These are phyloP conservation scores for Chondrilla cf. caribensis DNA, from an alignment of 37 sponge, comb jelly and placozoan genomes.

Conservation along the genomic window DNA sequence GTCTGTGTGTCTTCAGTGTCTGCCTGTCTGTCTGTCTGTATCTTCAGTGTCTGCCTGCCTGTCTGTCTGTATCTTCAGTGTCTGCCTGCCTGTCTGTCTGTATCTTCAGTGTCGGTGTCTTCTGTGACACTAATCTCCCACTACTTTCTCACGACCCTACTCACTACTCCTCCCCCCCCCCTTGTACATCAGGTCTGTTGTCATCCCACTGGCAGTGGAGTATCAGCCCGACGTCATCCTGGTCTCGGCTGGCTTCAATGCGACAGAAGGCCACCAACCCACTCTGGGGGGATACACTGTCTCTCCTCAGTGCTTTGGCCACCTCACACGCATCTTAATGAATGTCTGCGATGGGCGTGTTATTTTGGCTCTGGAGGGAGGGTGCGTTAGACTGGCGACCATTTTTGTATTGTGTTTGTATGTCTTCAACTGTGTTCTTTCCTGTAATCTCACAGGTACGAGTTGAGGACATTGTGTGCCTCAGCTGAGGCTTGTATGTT, in stretches of 20 bases:
- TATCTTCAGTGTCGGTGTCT: too few species aligned
- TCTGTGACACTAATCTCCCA: too few species aligned
- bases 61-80: neutral
- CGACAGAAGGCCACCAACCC: constrained; percentile 78
- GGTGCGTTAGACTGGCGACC: constrained; percentile 64
- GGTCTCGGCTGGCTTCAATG: constrained; percentile 93
- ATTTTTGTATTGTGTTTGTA: neutral
- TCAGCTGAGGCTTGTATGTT: constrained; percentile 79
- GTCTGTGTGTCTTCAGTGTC: too few species aligned
- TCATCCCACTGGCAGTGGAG: constrained; percentile 66
- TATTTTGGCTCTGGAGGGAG: constrained; percentile 91
- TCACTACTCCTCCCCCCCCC: neutral
- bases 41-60: too few species aligned
- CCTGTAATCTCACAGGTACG: constrained; percentile 45
- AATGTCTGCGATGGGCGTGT: constrained; percentile 73
- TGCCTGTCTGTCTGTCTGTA: too few species aligned
- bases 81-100: neutral
- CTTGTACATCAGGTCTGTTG: constrained; percentile 48
- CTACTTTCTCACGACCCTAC: too few species aligned
- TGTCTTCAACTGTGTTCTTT: neutral
- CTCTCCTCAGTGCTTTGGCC: constrained; percentile 80
- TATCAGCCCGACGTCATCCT: constrained; percentile 85
- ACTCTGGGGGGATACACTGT: constrained; percentile 84
- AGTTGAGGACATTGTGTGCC: constrained; percentile 79
- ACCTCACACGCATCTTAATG: constrained; percentile 82